Percentiles rank a stretch among this genome's conserved stretches.
Evolutionary conservation across 2,888 invertebrate genomes (phyloP).

Genomic region (Nymphalis polychloros): DNA sequence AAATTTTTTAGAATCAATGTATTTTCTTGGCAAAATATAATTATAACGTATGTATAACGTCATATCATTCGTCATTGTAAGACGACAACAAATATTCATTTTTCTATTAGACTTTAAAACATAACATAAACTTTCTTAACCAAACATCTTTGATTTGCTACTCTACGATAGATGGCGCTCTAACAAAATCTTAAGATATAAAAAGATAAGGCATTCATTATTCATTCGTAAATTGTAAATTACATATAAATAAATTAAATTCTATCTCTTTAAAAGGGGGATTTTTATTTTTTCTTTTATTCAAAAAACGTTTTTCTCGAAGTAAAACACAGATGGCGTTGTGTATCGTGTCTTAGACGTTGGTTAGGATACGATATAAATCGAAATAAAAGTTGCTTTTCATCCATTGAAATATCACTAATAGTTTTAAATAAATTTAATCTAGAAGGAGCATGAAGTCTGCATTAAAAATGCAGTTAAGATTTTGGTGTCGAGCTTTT

Average conservation of each 20-base stretch:
- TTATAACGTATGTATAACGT: no score
- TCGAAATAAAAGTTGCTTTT: background rate
- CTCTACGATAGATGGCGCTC: conserved; percentile 55
- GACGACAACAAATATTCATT: no score
- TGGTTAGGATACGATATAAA: background rate
- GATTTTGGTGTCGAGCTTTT: no score
- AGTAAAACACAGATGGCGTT: conserved; percentile 41
- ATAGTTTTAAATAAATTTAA: no score
- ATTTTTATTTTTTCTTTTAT: conserved; percentile 1
- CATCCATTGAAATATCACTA: background rate
- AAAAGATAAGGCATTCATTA: background rate
- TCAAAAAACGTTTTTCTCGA: conserved; percentile 6
- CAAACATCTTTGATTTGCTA: conserved; percentile 17
- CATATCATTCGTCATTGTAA: no score
- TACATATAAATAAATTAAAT: no score
- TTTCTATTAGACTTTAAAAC: no score
- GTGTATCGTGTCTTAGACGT: conserved; percentile 9
- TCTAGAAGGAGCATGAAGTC: no score
- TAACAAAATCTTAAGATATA: background rate
- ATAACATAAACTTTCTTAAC: background rate
- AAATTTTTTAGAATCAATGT: no score
- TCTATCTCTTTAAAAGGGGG: background rate
- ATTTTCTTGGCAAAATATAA: no score
- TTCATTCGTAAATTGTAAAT: background rate
- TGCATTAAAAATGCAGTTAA: no score